Base-by-base conservation (phyloP, 2,113 vertebrate species). In the Onychostruthus taczanowskii region DNA sequence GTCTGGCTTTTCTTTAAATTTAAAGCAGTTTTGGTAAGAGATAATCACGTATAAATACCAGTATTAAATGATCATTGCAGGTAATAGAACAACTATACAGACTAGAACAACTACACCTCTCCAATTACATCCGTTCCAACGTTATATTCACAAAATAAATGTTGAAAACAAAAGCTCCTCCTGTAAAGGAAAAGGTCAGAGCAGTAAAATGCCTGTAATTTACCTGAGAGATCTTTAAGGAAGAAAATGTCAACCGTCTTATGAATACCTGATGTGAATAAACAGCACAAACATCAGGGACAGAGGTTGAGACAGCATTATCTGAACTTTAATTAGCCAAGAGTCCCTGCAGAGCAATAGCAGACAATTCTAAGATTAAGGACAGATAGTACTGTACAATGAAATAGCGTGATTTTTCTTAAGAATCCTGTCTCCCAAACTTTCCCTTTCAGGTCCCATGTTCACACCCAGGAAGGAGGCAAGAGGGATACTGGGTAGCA, bases 201-300 rank as follows among this genome's bases (percentile, higher is more conserved):
- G 84, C 77, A 68, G 77, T 94, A 95, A 96, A 96, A 92, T 37
- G 93, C 62, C 77, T 84, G 77, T 89, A 91, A 96, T 97, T 96
- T 91, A 94, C 83, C 84, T 72, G 77, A 92, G 77, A 89, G 72
- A 84, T 89, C 86, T 91, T 93, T 64, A 94, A 95, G 52, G 61
- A 89, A 94, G 89, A 92, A 97, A 96, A 96, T 89, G 89, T 92
- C 93, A 96, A 91, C 81, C 18, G 26, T 82, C 87, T 94, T 94
- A 94, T 68, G 77, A 85, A 94, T 94, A 91, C 77, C 89, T 94
- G 91, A 95, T 1, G 4, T 67, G 91, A 92, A 95, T 94, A 94
- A 97, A 94, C 91, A 94, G 49, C 72, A 74, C 62, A 80, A 80
- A 77, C 46, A 37, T 62, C 89, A 82, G 84, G 61, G 77, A 87